Evolutionary conservation across 1,140 invertebrate genomes (phyloP).

Genomic region (Prorops nasuta): DNA sequence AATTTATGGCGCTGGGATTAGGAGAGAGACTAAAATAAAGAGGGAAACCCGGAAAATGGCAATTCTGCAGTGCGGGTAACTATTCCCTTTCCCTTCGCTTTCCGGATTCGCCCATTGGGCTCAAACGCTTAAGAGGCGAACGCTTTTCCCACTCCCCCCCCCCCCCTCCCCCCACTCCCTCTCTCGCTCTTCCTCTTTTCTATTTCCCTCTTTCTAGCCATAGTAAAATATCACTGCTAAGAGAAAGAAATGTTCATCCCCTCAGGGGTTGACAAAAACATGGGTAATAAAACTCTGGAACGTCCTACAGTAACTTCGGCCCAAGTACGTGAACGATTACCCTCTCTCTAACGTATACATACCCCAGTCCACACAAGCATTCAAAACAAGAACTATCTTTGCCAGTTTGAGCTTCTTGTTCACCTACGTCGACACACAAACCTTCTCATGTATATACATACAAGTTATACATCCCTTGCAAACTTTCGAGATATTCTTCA

Average conservation of each 20-base stretch:
- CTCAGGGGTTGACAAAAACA: slow-evolving; percentile 37
- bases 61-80: slow-evolving; percentile 43
- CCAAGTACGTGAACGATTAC: slow-evolving; percentile 24
- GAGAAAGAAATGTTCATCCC: slow-evolving; percentile 36
- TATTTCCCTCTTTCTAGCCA: too few species aligned
- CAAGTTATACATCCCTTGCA: too few species aligned
- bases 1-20: slow-evolving; percentile 47
- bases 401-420: too few species aligned
- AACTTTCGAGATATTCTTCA: too few species aligned
- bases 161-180: too few species aligned
- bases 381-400: too few species aligned
- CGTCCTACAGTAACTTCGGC: slow-evolving; percentile 5
- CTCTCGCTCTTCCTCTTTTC: too few species aligned
- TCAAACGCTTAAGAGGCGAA: slow-evolving; percentile 37
- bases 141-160: too few species aligned
- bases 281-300: slow-evolving; percentile 36
- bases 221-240: slow-evolving; percentile 43
- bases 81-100: slow-evolving; percentile 11
- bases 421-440: too few species aligned
- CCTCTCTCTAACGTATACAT: slow-evolving; percentile 15
- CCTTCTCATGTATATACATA: too few species aligned
- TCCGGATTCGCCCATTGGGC: slow-evolving; percentile 13
- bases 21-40: slow-evolving; percentile 34
- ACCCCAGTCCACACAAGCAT: too few species aligned
- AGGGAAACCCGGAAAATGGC: slow-evolving; percentile 36